Conservation (phyloP, 2,888 invertebrate genomes). For the Tinea pellionella region DNA sequence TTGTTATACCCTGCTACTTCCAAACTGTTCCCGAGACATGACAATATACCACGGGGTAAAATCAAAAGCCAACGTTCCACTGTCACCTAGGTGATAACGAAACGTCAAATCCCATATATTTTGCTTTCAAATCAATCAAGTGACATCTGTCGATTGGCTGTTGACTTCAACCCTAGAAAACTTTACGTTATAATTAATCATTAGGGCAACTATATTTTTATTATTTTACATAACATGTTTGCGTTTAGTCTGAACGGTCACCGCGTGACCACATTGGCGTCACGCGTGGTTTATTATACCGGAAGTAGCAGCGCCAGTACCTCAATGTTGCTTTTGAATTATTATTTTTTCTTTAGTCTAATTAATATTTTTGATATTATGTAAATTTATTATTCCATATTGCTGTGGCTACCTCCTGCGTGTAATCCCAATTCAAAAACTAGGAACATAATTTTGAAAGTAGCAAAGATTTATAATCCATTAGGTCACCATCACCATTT, state of each 20-base stretch:
- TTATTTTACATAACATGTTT: not conserved
- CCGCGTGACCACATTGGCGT: constrained; percentile 20
- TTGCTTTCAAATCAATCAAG: too few relatives aligned
- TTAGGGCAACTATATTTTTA: not conserved
- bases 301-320: constrained; percentile 28
- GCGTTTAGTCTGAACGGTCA: not conserved
- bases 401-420: too few relatives aligned
- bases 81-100: too few relatives aligned
- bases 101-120: too few relatives aligned
- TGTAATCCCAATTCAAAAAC: too few relatives aligned
- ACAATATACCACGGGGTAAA: too few relatives aligned
- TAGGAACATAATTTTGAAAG: not conserved
- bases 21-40: too few relatives aligned
- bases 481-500: not conserved
- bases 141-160: too few relatives aligned
- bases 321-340: not conserved
- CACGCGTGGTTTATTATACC: constrained; percentile 39
- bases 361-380: not conserved
- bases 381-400: too few relatives aligned
- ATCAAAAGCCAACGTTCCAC: too few relatives aligned
- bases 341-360: not conserved
- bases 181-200: not conserved
- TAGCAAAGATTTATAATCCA: not conserved
- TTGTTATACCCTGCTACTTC: too few relatives aligned
- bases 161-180: too few relatives aligned